Evolutionary conservation across 1,140 invertebrate genomes (phyloP).

Genomic region (Leptoteleia sp.): DNA sequence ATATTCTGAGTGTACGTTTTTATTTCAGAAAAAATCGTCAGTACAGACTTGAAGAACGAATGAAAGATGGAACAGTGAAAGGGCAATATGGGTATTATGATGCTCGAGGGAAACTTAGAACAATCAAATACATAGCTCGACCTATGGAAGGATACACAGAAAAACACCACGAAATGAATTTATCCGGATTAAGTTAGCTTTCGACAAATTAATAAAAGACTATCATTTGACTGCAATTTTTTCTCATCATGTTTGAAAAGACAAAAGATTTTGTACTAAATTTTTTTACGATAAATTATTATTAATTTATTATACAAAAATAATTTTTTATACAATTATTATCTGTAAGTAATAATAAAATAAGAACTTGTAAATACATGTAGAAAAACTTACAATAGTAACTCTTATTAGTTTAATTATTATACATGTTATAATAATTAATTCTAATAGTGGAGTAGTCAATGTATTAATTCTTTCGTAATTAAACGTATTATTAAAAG

Average conservation of each 20-base stretch:
- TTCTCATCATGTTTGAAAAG: neutral
- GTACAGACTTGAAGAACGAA: conserved; percentile 90
- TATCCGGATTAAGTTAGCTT: conserved; percentile 36
- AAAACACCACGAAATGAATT: conserved; percentile 73
- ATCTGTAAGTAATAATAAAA: no score
- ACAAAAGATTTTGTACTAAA: conserved; percentile 28
- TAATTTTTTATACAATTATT: conserved; percentile 43
- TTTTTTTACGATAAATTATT: conserved; percentile 38
- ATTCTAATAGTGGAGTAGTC: no score
- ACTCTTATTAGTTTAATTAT: neutral
- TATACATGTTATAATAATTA: no score
- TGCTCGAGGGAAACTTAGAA: conserved; percentile 88
- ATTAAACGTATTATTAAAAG: no score
- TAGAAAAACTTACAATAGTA: conserved; percentile 28
- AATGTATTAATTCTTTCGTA: no score
- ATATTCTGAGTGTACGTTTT: neutral
- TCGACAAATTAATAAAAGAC: neutral
- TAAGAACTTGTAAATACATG: conserved; percentile 41
- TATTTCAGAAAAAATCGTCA: conserved; percentile 88
- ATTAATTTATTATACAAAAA: conserved; percentile 45
- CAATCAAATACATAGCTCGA: conserved; percentile 89
- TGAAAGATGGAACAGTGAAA: conserved; percentile 88
- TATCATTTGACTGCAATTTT: conserved; percentile 2
- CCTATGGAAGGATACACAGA: conserved; percentile 87
- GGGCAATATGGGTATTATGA: conserved; percentile 93